phyloP scores from a whole-genome alignment of 2,888 invertebrate genomes.

The Geophilus truncorum region DNA sequence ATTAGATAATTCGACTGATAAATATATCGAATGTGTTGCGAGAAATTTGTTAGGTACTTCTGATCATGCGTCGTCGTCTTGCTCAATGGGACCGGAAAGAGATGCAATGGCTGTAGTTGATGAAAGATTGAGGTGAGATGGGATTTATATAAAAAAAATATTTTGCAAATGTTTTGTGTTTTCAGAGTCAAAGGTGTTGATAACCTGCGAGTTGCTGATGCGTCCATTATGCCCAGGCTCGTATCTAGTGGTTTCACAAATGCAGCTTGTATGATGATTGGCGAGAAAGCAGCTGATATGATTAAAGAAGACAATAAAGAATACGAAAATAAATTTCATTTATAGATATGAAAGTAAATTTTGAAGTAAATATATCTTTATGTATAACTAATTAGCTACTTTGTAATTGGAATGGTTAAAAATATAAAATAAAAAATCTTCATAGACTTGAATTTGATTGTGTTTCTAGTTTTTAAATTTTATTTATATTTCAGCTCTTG shows the following conservation, averaged over 20 bases:
- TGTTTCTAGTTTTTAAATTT: too few species aligned
- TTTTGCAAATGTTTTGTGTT: neutral
- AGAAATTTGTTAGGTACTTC: neutral
- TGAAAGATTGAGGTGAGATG: neutral
- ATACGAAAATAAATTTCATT: neutral
- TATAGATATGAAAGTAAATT: too few species aligned
- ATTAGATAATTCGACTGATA: neutral
- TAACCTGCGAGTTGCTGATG: slow-evolving; percentile 31
- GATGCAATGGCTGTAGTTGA: neutral
- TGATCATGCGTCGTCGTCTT: neutral
- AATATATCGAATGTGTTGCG: neutral
- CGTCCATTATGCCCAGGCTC: slow-evolving; percentile 30
- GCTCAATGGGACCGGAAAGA: neutral
- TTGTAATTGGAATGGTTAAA: too few species aligned
- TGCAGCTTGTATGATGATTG: slow-evolving; percentile 33
- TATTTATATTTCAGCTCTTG: too few species aligned
- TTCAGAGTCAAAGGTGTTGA: slow-evolving; percentile 31
- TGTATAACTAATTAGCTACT: too few species aligned
- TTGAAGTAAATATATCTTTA: too few species aligned
- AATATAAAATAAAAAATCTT: too few species aligned
- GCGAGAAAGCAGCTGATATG: slow-evolving; percentile 47
- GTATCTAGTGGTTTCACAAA: slow-evolving; percentile 27
- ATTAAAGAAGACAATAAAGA: slow-evolving; percentile 61
- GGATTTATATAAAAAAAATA: too few species aligned
- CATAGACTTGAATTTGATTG: too few species aligned